phyloP scores from a whole-genome alignment of 1,140 invertebrate genomes.

The Drosophila aff. region DNA sequence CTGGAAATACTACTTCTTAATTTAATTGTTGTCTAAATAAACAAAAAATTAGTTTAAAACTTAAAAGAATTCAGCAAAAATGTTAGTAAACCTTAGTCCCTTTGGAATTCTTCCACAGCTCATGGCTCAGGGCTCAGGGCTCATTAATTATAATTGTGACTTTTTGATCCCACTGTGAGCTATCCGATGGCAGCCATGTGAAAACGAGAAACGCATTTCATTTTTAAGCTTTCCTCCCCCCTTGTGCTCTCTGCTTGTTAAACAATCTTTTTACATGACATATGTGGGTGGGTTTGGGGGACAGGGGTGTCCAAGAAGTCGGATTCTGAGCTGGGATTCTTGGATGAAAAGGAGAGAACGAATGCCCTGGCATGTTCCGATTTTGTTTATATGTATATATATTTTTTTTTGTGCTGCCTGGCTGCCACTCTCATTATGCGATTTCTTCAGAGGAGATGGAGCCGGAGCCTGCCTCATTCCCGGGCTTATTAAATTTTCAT shows the following conservation, averaged over 20 bases:
- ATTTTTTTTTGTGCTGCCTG: constrained; percentile 2
- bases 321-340: constrained; percentile 20
- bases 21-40: neutral
- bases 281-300: constrained; percentile 36
- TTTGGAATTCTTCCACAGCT: too few relatives aligned
- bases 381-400: neutral
- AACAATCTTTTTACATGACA: constrained; percentile 81
- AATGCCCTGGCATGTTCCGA: constrained; percentile 31
- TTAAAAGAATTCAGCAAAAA: neutral
- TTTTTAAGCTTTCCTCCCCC: constrained; percentile 66
- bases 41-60: too few relatives aligned
- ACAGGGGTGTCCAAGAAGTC: constrained; percentile 1
- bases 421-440: constrained; percentile 49
- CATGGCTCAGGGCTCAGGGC: too few relatives aligned
- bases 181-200: constrained; percentile 45
- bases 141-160: constrained; percentile 4
- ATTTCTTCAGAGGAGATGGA: neutral
- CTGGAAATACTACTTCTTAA: too few relatives aligned
- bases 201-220: constrained; percentile 76
- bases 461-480: constrained; percentile 3
- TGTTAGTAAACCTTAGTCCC: neutral
- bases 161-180: constrained; percentile 26
- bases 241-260: constrained; percentile 50
- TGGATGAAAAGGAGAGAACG: constrained; percentile 11
- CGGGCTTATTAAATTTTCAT: constrained; percentile 79